Evolutionary conservation across 1,140 invertebrate species (phyloP), one percentile per base, ranked within the genome.

Genomic region (Eriosoma lanigerum): DNA sequence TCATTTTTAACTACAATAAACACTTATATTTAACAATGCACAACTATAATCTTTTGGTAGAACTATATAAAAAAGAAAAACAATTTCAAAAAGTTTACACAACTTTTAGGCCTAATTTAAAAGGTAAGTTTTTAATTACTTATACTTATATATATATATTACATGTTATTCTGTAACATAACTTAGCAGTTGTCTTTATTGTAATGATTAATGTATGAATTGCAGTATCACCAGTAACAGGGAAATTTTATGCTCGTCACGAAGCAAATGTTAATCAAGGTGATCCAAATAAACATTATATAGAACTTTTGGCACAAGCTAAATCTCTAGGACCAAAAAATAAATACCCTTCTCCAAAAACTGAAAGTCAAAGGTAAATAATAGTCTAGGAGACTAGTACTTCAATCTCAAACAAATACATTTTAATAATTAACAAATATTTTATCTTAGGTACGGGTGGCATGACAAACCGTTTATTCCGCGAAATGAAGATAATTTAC

Each of bases 361-460:
- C 75, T 60, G 75, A 78, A 78, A 78, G 1, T 48, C 75, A 78
- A 78, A 78, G 56, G 75, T 78, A 26, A 78, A 32, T 72, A 72
- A 50, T 50, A 26, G 32, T 4, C 32, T 38, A 38, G 3, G 32
- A 4, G 32, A 26, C 21, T 26, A 50, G 8, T 21, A 64, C 21
- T 3, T 21, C 4, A 38, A 21, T 66, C 1, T 38, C 21, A 44
- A 38, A 64, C 10, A n/a, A 32, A 4, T 32, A 32, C 4, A 5
- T 26, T 19, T 29, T 26, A 24, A 17, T 26, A 60, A 60, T 62
- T 29, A 62, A 19, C 26, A 32, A 29, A 32, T 2, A 29, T 58
- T 21, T 58, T 58, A 56, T 19, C 29, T n/a, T 48, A 78, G 75
- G 17, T 78, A 78, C 48, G 75, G 75, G 6, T 78, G 75, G 75